A percentile compares a stretch with the other conserved stretches of the same genome.
Conservation (phyloP, 35 echinoderm and acorn worm genomes). For the Acanthaster planci region DNA sequence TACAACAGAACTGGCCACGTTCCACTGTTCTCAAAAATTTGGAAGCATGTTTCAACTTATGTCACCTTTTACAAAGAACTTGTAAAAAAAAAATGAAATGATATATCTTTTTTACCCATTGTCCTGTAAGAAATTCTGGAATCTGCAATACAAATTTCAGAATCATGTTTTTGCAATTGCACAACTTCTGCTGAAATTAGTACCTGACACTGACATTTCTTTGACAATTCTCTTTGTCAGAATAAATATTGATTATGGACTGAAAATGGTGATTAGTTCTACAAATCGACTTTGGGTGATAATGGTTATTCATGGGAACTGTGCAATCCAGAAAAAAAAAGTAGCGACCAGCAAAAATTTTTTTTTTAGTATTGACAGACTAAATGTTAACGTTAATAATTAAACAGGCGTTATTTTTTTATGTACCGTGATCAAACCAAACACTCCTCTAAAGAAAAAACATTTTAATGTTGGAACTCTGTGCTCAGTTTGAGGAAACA, state of each 20-base stretch:
- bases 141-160: neutral
- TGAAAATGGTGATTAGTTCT: conserved; percentile 17
- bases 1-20: too few relatives aligned
- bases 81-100: too few relatives aligned
- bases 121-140: too few relatives aligned
- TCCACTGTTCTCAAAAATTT: too few relatives aligned
- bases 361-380: neutral
- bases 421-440: conserved; percentile 18
- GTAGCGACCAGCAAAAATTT: conserved; percentile 12
- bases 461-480: conserved; percentile 24
- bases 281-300: neutral
- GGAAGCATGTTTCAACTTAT: too few relatives aligned
- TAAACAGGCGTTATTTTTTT: conserved; percentile 9
- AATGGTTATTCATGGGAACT: neutral
- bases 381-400: conserved; percentile 23
- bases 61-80: too few relatives aligned
- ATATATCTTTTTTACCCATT: too few relatives aligned
- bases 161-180: neutral
- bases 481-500: conserved; percentile 11
- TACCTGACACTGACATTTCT: neutral
- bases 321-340: conserved; percentile 20
- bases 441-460: conserved; percentile 9
- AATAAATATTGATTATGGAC: neutral
- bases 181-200: conserved; percentile 13
- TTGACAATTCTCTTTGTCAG: neutral